Base-by-base conservation (phyloP, 1,140 invertebrate species). In the Harlomillsia oculata region DNA sequence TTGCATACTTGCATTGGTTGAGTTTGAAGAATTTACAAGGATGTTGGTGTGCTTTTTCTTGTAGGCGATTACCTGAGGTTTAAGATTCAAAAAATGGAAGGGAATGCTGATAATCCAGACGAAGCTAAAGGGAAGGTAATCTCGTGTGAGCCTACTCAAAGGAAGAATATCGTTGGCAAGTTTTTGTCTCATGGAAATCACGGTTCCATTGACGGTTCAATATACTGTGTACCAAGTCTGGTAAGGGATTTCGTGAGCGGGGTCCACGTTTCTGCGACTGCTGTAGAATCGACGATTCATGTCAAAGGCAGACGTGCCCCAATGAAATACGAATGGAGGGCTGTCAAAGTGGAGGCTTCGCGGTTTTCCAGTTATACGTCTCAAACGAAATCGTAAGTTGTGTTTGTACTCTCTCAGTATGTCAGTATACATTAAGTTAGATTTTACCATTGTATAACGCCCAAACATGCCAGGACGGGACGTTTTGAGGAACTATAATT, bases 21-120 rank as follows among this genome's bases (percentile, higher is more conserved):
- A n/a, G n/a, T n/a, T n/a, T n/a, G n/a, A n/a, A n/a, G n/a, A n/a
- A n/a, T n/a, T n/a, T n/a, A n/a, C n/a, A n/a, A n/a, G n/a, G n/a
- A n/a, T n/a, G n/a, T n/a, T n/a, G n/a, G n/a, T n/a, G n/a, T n/a
- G n/a, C n/a, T n/a, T n/a, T n/a, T n/a, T n/a, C 3, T 20, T 45
- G 1, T 21, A 60, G 55, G 53, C n/a, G 62, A 64, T 28, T 64
- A 44, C 28, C 25, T 64, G 18, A 18, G 39, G 29, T 18, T 62
- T 5, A 36, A 52, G 8, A 16, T 62, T 18, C 1, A 1, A 3
- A 34, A 48, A 21, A 30, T 32, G 4, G 55, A 57, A 48, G 18
- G 18, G 6, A 48, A 45, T 48, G 46, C 41, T 30, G 5, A 28
- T 40, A 14, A 45, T 5, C 45, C 30, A 8, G 43, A 46, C 8